Conservation (phyloP, 2,113 vertebrate genomes). For the Phalacrocorax carbo region DNA sequence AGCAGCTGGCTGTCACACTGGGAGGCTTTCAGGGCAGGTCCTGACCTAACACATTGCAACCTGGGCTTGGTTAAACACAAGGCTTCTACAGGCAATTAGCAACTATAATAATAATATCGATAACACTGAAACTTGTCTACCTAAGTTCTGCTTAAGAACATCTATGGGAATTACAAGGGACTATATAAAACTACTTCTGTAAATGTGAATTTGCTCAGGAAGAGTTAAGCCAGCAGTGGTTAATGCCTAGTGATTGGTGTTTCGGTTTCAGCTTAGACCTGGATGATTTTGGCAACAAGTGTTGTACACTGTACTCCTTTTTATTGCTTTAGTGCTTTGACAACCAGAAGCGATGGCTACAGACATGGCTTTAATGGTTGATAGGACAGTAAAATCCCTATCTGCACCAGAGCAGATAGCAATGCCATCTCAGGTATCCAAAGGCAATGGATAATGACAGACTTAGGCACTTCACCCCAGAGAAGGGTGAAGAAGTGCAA, state of each 20-base stretch:
- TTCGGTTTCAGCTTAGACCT: not conserved
- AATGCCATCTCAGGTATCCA: not conserved
- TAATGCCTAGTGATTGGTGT: not conserved
- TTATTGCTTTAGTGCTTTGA: not conserved
- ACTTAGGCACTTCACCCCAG: rapidly evolving
- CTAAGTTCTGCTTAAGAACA: not conserved
- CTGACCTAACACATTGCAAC: not conserved
- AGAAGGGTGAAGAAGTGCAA: not conserved
- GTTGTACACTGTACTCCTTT: not conserved
- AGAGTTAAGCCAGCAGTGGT: not conserved
- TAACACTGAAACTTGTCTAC: not conserved
- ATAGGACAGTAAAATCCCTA: not conserved
- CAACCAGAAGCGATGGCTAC: not conserved
- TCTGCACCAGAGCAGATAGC: not conserved
- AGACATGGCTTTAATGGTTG: not conserved
- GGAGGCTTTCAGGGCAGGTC: not conserved
- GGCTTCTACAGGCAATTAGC: not conserved
- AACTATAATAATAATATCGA: not conserved
- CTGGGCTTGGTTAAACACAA: not conserved
- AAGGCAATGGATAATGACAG: not conserved
- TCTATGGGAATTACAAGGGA: not conserved
- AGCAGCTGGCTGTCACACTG: not conserved
- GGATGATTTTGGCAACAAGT: not conserved
- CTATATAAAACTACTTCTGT: not conserved
- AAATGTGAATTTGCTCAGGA: not conserved